Percentiles rank a stretch among this genome's conserved stretches.
Evolutionary conservation across 1,140 invertebrate species (phyloP).

Genomic region (Drosophila novamexicana): DNA sequence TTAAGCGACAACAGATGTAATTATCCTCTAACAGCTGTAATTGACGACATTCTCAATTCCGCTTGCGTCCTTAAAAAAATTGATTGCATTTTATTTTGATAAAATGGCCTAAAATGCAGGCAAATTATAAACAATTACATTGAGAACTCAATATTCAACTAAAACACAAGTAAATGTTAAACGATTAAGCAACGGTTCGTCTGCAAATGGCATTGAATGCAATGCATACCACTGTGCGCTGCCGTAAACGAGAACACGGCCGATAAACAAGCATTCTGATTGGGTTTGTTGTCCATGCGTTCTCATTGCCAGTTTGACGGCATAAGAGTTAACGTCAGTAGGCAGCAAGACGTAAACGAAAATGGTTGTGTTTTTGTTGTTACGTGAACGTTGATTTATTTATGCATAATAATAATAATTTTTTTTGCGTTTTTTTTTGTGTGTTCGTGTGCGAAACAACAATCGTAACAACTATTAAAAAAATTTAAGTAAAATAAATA

Average conservation of each 20-base stretch:
- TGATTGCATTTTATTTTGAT: neutral
- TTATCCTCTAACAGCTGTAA: conserved; percentile 44
- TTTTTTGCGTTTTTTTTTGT: conserved; percentile 66
- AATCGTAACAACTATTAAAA: conserved; percentile 29
- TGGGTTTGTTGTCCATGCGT: conserved; percentile 44
- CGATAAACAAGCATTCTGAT: conserved; percentile 45
- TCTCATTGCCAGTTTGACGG: conserved; percentile 48
- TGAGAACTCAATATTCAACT: neutral
- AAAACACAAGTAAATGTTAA: neutral
- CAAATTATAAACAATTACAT: neutral
- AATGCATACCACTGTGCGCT: conserved; percentile 11
- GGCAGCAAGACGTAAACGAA: conserved; percentile 55
- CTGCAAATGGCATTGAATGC: neutral
- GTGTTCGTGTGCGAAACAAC: conserved; percentile 53
- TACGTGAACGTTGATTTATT: conserved; percentile 65
- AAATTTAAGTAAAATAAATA: conserved; percentile 32
- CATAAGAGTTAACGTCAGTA: conserved; percentile 55
- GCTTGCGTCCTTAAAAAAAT: neutral
- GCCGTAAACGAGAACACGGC: conserved; percentile 49
- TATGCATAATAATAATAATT: conserved; percentile 44
- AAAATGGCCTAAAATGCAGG: neutral
- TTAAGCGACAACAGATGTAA: conserved; percentile 24
- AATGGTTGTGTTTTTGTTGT: conserved; percentile 72
- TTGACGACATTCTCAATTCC: conserved; percentile 20
- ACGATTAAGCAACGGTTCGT: neutral